Conservation (phyloP, 2,113 vertebrate species). For the Hyla sarda region DNA sequence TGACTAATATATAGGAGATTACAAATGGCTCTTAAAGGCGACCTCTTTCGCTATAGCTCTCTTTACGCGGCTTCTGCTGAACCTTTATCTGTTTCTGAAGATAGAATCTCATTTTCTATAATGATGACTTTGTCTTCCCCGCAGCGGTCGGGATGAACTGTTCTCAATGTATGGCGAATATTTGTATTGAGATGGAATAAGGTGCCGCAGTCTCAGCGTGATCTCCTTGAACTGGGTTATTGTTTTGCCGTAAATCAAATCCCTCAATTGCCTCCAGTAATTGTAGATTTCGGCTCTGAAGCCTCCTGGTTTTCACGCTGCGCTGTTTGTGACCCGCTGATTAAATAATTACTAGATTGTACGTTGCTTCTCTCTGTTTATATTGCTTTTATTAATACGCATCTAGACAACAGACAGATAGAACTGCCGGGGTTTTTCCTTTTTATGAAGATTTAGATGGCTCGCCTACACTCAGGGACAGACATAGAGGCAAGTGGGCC, state of each 20-base stretch:
- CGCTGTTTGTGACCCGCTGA: background rate
- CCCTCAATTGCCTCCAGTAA: background rate
- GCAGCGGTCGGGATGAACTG: background rate
- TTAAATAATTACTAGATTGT: background rate
- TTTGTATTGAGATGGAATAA: slow-evolving; percentile 24
- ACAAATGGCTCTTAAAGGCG: background rate
- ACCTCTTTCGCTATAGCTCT: background rate
- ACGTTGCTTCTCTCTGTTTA: background rate
- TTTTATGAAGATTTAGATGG: background rate
- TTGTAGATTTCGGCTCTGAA: background rate
- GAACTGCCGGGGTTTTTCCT: background rate
- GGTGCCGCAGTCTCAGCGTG: slow-evolving; percentile 9
- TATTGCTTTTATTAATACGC: background rate
- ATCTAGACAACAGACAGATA: background rate
- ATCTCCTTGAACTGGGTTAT: background rate
- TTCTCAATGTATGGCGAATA: slow-evolving; percentile 5
- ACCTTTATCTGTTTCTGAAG: background rate
- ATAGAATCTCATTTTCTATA: slow-evolving; percentile 28
- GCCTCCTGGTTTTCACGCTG: background rate
- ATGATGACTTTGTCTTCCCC: slow-evolving; percentile 24
- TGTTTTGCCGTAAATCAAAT: slow-evolving; percentile 19
- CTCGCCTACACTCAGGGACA: background rate
- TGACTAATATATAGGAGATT: background rate
- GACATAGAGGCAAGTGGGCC: background rate
- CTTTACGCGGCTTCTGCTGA: background rate